phyloP scores from a whole-genome alignment of 1,140 invertebrate genomes.

The Hestina assimilis region DNA sequence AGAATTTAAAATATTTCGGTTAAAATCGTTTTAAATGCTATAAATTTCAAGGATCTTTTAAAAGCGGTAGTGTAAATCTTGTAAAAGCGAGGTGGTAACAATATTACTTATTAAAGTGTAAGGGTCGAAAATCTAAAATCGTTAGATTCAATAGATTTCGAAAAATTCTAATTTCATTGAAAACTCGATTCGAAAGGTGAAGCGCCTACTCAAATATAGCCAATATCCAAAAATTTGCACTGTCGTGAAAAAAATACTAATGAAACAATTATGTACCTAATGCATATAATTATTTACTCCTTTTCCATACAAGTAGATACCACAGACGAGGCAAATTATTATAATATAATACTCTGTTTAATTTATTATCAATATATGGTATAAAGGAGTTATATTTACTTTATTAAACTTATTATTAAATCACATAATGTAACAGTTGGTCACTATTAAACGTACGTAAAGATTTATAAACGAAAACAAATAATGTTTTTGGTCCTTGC shows the following conservation, averaged over 20 bases:
- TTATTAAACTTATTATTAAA: no score
- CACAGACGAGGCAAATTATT: no score
- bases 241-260: not conserved
- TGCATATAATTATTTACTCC: no score
- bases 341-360: no score
- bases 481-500: slow-evolving; percentile 21
- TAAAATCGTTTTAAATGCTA: slow-evolving; percentile 24
- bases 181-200: slow-evolving; percentile 17
- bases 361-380: no score
- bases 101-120: slow-evolving; percentile 27
- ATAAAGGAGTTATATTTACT: no score
- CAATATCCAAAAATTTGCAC: slow-evolving; percentile 12
- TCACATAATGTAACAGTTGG: not conserved
- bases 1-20: slow-evolving; percentile 20
- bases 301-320: no score
- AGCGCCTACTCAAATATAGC: slow-evolving; percentile 18
- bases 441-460: slow-evolving; percentile 1
- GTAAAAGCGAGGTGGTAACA: slow-evolving; percentile 26
- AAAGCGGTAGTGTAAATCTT: slow-evolving; percentile 27
- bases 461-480: slow-evolving; percentile 3
- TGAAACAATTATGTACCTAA: not conserved
- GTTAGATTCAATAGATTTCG: slow-evolving; percentile 22
- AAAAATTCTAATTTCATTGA: slow-evolving; percentile 15
- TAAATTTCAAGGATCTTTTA: slow-evolving; percentile 20
- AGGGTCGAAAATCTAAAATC: slow-evolving; percentile 28